A percentile compares a stretch with the other conserved stretches of the same genome.
Evolutionary conservation across 2,888 invertebrate species (phyloP).

Genomic region (Drosophila algonquin): DNA sequence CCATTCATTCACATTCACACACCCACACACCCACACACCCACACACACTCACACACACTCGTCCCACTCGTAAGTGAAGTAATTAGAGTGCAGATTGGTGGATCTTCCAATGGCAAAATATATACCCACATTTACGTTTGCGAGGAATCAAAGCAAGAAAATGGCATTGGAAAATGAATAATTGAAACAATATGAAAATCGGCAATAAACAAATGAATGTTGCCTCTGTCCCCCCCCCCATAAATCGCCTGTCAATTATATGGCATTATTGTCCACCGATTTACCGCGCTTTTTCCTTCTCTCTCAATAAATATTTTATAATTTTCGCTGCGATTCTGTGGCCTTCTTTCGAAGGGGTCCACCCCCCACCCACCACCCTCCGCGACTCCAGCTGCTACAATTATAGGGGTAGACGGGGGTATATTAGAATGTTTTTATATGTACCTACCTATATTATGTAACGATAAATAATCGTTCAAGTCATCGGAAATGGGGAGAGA

Average conservation of each 20-base stretch:
- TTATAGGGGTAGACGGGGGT: neutral
- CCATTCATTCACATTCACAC: neutral
- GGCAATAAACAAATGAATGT: conserved; percentile 16
- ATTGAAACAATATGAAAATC: conserved; percentile 20
- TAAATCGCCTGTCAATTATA: conserved; percentile 76
- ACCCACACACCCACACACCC: no score
- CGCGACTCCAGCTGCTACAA: neutral
- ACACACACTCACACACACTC: no score
- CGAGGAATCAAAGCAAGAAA: neutral
- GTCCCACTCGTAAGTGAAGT: neutral
- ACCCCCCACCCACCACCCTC: no score
- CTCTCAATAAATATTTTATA: conserved; percentile 59
- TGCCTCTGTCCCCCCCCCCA: conserved; percentile 41
- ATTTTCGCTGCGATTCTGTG: no score
- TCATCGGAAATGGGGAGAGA: no score
- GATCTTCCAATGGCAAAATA: no score
- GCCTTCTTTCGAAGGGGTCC: no score
- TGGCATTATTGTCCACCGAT: conserved; percentile 61
- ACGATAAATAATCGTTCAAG: no score
- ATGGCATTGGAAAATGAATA: conserved; percentile 15
- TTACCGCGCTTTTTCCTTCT: conserved; percentile 48
- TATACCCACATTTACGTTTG: neutral
- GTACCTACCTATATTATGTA: no score
- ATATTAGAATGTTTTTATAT: neutral
- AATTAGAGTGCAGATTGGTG: neutral